Conservation (phyloP, 2,113 vertebrate species). For the Chlorodrepanis virens region DNA sequence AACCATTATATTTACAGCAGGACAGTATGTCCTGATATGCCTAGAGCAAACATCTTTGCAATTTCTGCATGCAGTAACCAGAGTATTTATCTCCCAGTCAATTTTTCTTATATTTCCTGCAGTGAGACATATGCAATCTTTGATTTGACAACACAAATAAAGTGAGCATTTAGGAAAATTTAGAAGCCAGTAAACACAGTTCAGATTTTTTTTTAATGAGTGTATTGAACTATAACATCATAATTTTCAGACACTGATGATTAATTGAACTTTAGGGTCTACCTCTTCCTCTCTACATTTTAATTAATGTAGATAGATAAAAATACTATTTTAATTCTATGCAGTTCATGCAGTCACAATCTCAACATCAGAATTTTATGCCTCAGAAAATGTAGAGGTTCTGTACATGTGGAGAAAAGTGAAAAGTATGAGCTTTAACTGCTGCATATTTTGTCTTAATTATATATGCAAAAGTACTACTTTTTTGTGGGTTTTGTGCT, state of each 20-base stretch:
- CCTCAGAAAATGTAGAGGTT: neutral
- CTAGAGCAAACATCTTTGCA: neutral
- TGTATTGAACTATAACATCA: neutral
- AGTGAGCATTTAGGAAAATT: neutral
- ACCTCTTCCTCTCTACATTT: neutral
- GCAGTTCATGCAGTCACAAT: neutral
- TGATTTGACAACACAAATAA: neutral
- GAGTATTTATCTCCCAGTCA: neutral
- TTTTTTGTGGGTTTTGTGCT: neutral
- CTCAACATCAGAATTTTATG: neutral
- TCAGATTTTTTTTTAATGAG: neutral
- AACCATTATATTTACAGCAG: neutral
- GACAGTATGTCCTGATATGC: neutral
- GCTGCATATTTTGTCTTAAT: neutral
- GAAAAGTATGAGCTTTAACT: neutral
- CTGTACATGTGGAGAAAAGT: neutral
- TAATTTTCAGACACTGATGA: neutral
- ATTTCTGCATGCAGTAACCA: neutral
- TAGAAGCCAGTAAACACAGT: neutral
- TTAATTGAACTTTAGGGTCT: neutral
- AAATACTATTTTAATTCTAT: neutral
- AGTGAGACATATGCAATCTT: neutral
- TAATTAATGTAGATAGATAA: neutral
- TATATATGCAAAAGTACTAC: neutral
- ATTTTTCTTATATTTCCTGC: neutral